These are phyloP conservation scores for Calosoma granatense DNA, from an alignment of 1,140 invertebrate genomes.

Conservation along the genomic window DNA sequence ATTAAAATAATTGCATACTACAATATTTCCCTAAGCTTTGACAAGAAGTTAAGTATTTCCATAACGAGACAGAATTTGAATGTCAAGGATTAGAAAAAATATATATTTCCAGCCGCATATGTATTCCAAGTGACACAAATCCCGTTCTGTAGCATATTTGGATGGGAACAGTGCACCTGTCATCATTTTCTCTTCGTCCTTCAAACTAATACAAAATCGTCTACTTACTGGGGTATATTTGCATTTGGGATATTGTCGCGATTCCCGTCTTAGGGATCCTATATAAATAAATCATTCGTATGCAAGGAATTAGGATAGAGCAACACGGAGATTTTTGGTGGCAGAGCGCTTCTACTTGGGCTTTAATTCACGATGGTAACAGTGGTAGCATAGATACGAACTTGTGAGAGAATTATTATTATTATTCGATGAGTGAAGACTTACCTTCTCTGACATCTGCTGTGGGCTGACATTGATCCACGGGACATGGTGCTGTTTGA, in stretches of 20 bases:
- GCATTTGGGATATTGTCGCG: not conserved
- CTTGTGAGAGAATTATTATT: not conserved
- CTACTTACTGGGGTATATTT: not conserved
- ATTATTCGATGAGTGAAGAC: conserved; percentile 12
- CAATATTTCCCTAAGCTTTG: no score
- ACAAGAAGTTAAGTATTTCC: no score
- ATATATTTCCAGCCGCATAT: no score
- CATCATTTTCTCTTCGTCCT: not conserved
- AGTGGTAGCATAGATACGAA: not conserved
- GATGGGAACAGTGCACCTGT: not conserved
- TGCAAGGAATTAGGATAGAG: not conserved
- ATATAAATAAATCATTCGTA: not conserved
- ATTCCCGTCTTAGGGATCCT: not conserved
- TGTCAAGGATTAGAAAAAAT: no score
- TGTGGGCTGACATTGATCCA: conserved; percentile 37
- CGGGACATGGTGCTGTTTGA: conserved; percentile 41
- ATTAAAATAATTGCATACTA: no score
- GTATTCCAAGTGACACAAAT: not conserved
- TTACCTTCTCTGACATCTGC: conserved; percentile 31
- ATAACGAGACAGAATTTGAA: no score
- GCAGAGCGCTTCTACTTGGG: no score
- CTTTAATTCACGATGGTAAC: not conserved
- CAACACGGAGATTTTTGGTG: not conserved
- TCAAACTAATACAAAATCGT: not conserved
- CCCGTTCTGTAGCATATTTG: not conserved